Conservation (phyloP, 2,797 vertebrate genomes). For the Sebastes minor region DNA sequence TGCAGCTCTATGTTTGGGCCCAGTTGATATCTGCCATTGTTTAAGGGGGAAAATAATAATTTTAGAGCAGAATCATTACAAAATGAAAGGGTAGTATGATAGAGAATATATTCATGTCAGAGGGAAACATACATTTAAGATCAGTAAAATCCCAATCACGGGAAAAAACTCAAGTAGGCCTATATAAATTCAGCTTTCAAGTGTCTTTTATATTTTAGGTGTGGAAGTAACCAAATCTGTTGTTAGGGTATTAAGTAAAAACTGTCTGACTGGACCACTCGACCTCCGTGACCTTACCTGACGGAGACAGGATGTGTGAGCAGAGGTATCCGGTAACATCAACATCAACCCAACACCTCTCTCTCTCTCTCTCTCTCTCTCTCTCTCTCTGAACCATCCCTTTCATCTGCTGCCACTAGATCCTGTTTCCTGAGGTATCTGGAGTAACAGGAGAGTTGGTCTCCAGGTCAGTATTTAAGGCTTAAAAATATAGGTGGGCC, state of each 20-base stretch:
- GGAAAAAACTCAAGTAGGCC: background rate
- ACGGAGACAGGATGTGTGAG: conserved; percentile 13
- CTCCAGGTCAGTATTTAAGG: conserved; percentile 36
- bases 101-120: background rate
- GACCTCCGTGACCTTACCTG: conserved; percentile 9
- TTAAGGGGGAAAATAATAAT: background rate
- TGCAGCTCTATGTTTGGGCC: background rate
- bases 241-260: background rate
- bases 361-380: background rate
- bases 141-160: background rate
- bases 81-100: background rate
- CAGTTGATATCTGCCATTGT: background rate
- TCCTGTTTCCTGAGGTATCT: conserved; percentile 47
- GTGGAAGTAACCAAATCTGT: background rate
- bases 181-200: background rate
- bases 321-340: conserved; percentile 19
- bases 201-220: background rate
- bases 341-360: conserved; percentile 18
- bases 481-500: conserved; percentile 24
- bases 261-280: background rate
- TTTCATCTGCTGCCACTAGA: conserved; percentile 19
- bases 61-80: background rate
- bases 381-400: background rate
- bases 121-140: too few relatives aligned
- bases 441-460: conserved; percentile 19